These are phyloP conservation scores for Polydesmus complanatus DNA, from an alignment of 2,888 invertebrate genomes.

Conservation along the genomic window DNA sequence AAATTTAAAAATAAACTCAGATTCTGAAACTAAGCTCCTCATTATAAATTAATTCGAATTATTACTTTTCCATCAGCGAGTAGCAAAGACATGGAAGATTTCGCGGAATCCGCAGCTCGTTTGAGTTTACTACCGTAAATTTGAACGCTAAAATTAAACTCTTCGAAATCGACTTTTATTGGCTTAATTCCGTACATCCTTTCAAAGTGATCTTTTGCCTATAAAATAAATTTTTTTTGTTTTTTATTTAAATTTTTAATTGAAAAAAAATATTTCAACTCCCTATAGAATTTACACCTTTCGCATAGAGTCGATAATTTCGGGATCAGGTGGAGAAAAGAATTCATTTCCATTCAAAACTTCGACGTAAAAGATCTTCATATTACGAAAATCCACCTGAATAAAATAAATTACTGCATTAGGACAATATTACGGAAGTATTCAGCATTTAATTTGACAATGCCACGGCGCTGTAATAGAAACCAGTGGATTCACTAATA, in stretches of 20 bases:
- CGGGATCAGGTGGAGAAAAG: slow-evolving; percentile 36
- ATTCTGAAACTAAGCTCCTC: too few relatives aligned
- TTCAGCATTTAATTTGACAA: too few relatives aligned
- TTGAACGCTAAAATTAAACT: slow-evolving; percentile 29
- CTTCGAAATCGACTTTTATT: slow-evolving; percentile 29
- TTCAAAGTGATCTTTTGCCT: slow-evolving; percentile 43
- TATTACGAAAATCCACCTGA: background rate
- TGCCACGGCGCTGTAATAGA: too few relatives aligned
- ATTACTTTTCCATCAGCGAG: slow-evolving; percentile 36
- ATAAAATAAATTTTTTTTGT: too few relatives aligned
- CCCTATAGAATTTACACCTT: too few relatives aligned
- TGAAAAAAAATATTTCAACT: background rate
- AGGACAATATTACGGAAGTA: too few relatives aligned
- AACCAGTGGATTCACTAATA: too few relatives aligned
- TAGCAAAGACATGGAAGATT: slow-evolving; percentile 52
- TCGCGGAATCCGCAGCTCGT: slow-evolving; percentile 26
- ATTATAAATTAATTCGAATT: background rate
- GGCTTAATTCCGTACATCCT: slow-evolving; percentile 28
- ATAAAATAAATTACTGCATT: background rate
- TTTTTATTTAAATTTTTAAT: too few relatives aligned
- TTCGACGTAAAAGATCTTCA: slow-evolving; percentile 38
- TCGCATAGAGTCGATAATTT: background rate
- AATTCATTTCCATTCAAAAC: slow-evolving; percentile 57
- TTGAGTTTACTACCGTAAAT: slow-evolving; percentile 21
- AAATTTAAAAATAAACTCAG: too few relatives aligned